Base-by-base conservation (phyloP, 2,797 vertebrate genomes). In the Euphonia xanthogaster region DNA sequence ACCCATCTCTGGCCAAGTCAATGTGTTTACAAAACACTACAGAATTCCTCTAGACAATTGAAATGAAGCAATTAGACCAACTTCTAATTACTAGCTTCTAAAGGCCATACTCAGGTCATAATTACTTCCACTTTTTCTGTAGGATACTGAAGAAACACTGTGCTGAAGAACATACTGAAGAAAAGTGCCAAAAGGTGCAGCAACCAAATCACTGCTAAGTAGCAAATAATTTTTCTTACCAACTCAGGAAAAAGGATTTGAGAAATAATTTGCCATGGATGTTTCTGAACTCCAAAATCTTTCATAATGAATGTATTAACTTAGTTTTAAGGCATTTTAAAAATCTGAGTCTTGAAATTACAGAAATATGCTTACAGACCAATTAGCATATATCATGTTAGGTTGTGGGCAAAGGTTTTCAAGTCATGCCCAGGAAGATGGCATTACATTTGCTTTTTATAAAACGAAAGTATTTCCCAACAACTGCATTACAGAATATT, bases 61-160 rank as follows among this genome's bases (percentile, higher is more conserved):
- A 68, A 83, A 78, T 13, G 3, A 66, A 93, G 73, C 73, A 94
- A 93, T 95, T 94, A 95, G 76, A 93, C 31, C 33, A 70, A 66
- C 48, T 88, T 78, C 80, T 96, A 95, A 90, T 96, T 86, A 74
- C 25, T 31, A 45, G 28, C 47, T 84, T 92, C 91, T 91, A 90
- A 86, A 86, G 79, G 60, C 58, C 78, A 75, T 51, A 37, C 19
- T 91, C 37, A 10, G 68, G 66, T 88, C 75, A 30, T 81, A 75
- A 88, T 93, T 88, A 91, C 12, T 88, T 95, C 68, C 58, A 54
- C 44, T 93, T 94, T 78, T 95, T 83, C 65, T 81, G 70, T 20
- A 80, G n/a, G 31, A 66, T 58, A 86, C 39, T 57, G 55, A 93
- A 91, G 86, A 80, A 91, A 86, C 51, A 66, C 6, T 80, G 44